Conservation (phyloP, 1,140 invertebrate genomes). For the Ips typographus region DNA sequence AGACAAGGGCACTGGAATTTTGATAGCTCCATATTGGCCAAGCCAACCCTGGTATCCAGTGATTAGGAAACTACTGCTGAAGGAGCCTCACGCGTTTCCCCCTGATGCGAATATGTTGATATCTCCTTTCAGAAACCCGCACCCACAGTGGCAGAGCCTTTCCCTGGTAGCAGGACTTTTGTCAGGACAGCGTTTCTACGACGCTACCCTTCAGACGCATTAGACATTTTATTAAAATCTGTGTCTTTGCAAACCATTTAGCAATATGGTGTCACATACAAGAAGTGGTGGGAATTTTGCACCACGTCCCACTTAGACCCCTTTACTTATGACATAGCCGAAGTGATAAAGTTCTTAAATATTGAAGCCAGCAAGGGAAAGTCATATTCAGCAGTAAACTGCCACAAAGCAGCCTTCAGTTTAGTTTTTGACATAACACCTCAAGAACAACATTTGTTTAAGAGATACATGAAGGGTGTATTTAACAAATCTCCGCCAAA, state of each 20-base stretch:
- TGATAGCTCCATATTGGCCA: constrained; percentile 42
- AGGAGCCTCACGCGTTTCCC: constrained; percentile 12
- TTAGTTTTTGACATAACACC: too few species aligned
- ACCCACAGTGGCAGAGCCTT: constrained; percentile 13
- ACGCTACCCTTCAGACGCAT: not conserved
- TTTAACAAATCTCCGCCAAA: constrained; percentile 1
- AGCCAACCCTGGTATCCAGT: constrained; percentile 44
- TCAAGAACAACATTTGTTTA: not conserved
- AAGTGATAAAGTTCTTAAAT: not conserved
- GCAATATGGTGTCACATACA: not conserved
- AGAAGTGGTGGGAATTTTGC: constrained; percentile 6
- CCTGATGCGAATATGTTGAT: constrained; percentile 24
- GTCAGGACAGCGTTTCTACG: constrained; percentile 17
- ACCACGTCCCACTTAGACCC: not conserved
- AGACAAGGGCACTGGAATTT: constrained; percentile 38
- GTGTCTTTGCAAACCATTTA: not conserved
- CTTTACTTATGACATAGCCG: not conserved
- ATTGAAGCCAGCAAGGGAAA: not conserved
- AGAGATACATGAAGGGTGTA: not conserved
- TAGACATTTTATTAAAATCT: not conserved
- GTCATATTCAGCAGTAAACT: not conserved
- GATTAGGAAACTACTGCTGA: constrained; percentile 15
- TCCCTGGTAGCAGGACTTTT: constrained; percentile 21
- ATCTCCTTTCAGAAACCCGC: constrained; percentile 17
- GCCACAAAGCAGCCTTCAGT: not conserved